phyloP scores from a whole-genome alignment of 2,888 invertebrate genomes.

The Trissolcus japonicus region DNA sequence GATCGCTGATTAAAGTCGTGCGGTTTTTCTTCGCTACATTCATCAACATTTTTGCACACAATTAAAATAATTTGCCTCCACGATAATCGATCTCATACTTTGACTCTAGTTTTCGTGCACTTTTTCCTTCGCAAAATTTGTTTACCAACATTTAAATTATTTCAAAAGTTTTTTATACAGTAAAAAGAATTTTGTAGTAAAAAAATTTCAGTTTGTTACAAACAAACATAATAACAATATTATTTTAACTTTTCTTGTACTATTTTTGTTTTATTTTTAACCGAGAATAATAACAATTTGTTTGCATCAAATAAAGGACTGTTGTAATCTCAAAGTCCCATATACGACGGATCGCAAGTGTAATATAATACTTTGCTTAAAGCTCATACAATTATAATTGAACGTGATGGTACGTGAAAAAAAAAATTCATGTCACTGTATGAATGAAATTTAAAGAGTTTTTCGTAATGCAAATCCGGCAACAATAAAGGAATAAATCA shows the following conservation, averaged over 20 bases:
- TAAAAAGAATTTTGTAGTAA: no score
- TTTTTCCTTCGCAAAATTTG: not conserved
- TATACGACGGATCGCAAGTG: slow-evolving; percentile 26
- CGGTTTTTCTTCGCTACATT: slow-evolving; percentile 41
- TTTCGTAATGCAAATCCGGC: slow-evolving; percentile 45
- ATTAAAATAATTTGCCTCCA: slow-evolving; percentile 52
- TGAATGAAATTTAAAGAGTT: slow-evolving; percentile 46
- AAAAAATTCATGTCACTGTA: slow-evolving; percentile 39
- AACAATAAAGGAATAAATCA: slow-evolving; percentile 48
- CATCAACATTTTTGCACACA: slow-evolving; percentile 51
- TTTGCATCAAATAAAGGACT: not conserved
- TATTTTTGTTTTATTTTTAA: no score
- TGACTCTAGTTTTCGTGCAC: slow-evolving; percentile 3
- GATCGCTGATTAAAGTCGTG: slow-evolving; percentile 45
- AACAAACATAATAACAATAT: not conserved
- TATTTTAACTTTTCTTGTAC: no score
- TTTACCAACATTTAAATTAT: no score
- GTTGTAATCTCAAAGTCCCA: slow-evolving; percentile 33
- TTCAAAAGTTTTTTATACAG: no score
- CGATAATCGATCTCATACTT: slow-evolving; percentile 44
- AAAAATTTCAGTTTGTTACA: no score
- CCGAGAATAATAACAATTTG: slow-evolving; percentile 5
- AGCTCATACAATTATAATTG: slow-evolving; percentile 46
- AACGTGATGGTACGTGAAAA: slow-evolving; percentile 11
- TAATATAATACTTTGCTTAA: slow-evolving; percentile 13